A percentile compares a stretch with the other conserved stretches of the same genome.
phyloP scores from a whole-genome alignment of 2,797 vertebrate genomes.

The Sphaeramia orbicularis region DNA sequence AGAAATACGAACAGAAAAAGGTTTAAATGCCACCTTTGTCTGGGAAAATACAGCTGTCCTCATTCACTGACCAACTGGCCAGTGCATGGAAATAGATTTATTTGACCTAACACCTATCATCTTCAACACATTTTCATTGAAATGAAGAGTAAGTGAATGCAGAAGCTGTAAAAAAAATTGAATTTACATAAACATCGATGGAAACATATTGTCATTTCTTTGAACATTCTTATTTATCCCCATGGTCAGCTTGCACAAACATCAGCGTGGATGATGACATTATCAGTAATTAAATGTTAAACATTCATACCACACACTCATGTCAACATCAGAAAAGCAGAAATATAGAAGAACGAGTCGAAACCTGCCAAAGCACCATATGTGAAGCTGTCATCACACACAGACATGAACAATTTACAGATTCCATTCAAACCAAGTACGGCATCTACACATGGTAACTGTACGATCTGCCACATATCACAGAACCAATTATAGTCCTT shows the following conservation, averaged over 20 bases:
- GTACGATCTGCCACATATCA: constrained; percentile 37
- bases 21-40: neutral
- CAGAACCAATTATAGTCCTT: constrained; percentile 41
- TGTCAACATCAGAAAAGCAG: constrained; percentile 10
- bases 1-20: constrained; percentile 7
- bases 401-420: constrained; percentile 2
- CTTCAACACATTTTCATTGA: neutral
- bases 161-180: neutral
- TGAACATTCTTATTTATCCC: neutral
- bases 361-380: constrained; percentile 33
- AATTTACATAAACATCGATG: neutral
- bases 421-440: constrained; percentile 13
- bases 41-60: constrained; percentile 1
- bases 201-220: too few relatives aligned
- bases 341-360: constrained; percentile 26
- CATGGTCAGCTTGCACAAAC: constrained; percentile 16
- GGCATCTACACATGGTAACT: constrained; percentile 26
- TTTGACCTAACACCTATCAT: neutral
- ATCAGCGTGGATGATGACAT: constrained; percentile 47
- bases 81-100: neutral
- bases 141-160: neutral
- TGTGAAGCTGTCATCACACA: constrained; percentile 17
- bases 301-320: constrained; percentile 13
- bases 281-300: constrained; percentile 46
- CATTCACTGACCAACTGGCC: neutral